Percentiles rank a stretch among this genome's conserved stretches.
phyloP scores from a whole-genome alignment of 2,797 vertebrate species.

The Hoplostethus atlanticus region DNA sequence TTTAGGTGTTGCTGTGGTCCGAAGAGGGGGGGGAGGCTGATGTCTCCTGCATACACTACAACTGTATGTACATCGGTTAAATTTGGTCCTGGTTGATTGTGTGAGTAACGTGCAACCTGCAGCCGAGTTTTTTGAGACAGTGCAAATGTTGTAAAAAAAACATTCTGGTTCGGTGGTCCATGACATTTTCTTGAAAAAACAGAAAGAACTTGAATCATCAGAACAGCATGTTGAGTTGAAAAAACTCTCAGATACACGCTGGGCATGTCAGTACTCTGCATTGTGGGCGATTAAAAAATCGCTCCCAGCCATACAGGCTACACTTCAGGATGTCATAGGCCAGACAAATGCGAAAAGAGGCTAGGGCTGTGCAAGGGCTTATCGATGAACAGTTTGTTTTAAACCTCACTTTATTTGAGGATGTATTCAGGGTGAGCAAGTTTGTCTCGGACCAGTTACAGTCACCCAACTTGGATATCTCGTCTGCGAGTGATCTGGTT shows the following conservation, averaged over 20 bases:
- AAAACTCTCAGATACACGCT: conserved; percentile 9
- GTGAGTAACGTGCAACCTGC: not conserved
- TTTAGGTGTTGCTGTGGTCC: too few relatives aligned
- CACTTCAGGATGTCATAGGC: not conserved
- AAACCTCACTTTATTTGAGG: too few relatives aligned
- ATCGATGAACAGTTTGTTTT: too few relatives aligned
- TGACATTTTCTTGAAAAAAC: conserved; percentile 30
- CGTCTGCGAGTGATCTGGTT: too few relatives aligned
- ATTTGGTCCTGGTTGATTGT: conserved; percentile 21
- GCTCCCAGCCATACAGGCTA: not conserved
- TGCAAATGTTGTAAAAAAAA: conserved; percentile 19
- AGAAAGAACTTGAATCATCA: conserved; percentile 18
- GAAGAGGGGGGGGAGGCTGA: too few relatives aligned
- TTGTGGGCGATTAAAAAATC: conserved; percentile 10
- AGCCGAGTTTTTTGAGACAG: conserved; percentile 16
- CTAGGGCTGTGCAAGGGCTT: not conserved
- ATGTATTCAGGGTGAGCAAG: too few relatives aligned
- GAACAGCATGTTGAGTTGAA: conserved; percentile 1
- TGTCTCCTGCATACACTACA: too few relatives aligned
- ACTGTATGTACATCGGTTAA: conserved; percentile 2
- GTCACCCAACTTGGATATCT: too few relatives aligned
- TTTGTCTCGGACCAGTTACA: too few relatives aligned
- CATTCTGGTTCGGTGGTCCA: conserved; percentile 12
- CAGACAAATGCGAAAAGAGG: not conserved
- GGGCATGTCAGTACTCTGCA: conserved; percentile 24